Evolutionary conservation across 2,888 invertebrate genomes (phyloP).

Genomic region (Drosophila greeni): DNA sequence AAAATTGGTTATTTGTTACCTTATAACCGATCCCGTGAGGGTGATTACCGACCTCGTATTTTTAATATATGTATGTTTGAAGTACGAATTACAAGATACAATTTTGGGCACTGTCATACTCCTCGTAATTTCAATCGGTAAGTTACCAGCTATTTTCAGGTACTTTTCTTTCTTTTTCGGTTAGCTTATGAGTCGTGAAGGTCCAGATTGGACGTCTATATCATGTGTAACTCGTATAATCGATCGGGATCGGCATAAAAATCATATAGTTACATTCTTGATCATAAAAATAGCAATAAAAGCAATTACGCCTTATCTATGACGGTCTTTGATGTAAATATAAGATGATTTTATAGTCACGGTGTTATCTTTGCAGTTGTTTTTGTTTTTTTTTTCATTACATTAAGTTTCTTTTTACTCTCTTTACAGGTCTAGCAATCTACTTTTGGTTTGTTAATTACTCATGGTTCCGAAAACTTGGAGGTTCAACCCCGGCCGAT

Average conservation of each 20-base stretch:
- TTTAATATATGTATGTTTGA: not conserved
- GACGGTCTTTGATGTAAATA: no score
- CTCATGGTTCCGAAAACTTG: slow-evolving; percentile 9
- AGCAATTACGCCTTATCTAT: no score
- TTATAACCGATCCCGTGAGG: slow-evolving; percentile 11
- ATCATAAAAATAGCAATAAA: no score
- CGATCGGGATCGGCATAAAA: no score
- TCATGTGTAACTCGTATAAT: no score
- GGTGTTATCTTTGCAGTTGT: not conserved
- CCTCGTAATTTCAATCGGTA: not conserved
- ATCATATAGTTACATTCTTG: no score
- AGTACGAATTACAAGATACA: no score
- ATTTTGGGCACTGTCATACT: not conserved
- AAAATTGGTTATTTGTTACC: not conserved
- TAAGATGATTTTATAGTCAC: no score
- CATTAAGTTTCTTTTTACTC: not conserved
- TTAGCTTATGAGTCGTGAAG: not conserved
- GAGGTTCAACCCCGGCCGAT: slow-evolving; percentile 5
- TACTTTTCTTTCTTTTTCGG: not conserved
- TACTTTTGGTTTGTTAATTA: not conserved
- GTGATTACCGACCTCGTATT: not conserved
- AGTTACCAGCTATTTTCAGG: not conserved
- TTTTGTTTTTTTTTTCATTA: not conserved
- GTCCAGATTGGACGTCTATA: no score
- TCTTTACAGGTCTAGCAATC: not conserved